Base-by-base conservation (phyloP, 2,113 vertebrate species). In the Hucho hucho region DNA sequence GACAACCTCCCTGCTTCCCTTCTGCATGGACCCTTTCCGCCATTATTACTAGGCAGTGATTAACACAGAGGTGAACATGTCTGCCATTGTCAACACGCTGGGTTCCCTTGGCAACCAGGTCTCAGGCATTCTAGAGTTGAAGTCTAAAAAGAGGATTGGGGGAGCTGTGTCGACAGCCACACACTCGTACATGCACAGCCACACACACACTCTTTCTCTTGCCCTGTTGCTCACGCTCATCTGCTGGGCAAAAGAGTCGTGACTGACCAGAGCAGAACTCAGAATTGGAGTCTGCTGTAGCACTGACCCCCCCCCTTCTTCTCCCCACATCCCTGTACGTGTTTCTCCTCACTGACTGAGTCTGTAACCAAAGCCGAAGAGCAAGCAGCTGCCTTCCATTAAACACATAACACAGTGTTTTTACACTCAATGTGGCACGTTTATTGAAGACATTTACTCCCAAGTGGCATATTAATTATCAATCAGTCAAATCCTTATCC, bases 81-180 rank as follows among this genome's bases (percentile, higher is more conserved):
- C 75, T 82, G 29, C 72, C 29, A 72, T 86, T 83, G 81, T 91
- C 90, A 92, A 90, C 89, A 91, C 59, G 76, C 74, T 72, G 75
- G 78, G 89, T 92, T 89, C 79, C 90, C 89, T 53, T 91, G 84
- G 87, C 85, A 91, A 91, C 92, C 88, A 87, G 87, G 82, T 90
- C 81, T 72, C 69, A 85, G 80, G 78, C 83, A 85, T 78, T 73
- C 63, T 76, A 74, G 67, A 78, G 84, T 58, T 75, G 75, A 69
- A 78, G 84, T 77, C 74, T 85, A 73, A 80, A 77, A 81, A 75
- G 69, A 73, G 74, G 72, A 85, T 80, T 6, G 24, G 87, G 87
- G 90, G 76, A 77, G 73, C 18, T 1, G 26, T n/a, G 22, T 22
- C 12, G 1, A 28, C 56, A 79, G 12, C 67, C 43, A 72, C 72